phyloP scores from a whole-genome alignment of 2,888 invertebrate genomes.

The Cryptocheilus praepositus region DNA sequence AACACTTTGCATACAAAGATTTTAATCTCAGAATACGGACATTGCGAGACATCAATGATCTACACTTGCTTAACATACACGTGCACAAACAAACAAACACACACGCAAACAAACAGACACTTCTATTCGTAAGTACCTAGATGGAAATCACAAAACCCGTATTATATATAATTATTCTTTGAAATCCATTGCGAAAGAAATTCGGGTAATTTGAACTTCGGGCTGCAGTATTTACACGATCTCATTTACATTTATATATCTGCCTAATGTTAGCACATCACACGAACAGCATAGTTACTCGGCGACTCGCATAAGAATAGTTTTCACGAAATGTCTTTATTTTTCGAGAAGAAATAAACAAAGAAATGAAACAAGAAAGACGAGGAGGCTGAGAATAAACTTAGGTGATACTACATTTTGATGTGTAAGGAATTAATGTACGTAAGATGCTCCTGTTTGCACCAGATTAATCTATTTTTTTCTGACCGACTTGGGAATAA shows the following conservation, averaged over 20 bases:
- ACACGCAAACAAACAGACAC: no score
- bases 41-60: no score
- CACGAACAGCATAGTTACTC: neutral
- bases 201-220: slow-evolving; percentile 51
- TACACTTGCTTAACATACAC: no score
- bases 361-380: neutral
- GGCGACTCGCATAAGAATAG: neutral
- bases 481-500: slow-evolving; percentile 2
- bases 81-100: no score
- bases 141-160: neutral
- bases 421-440: neutral
- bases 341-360: slow-evolving; percentile 1
- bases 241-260: slow-evolving; percentile 52
- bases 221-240: slow-evolving; percentile 58
- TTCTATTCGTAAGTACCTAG: no score
- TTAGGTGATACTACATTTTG: no score
- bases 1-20: no score
- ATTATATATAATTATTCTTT: neutral
- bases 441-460: slow-evolving; percentile 5
- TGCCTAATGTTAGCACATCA: slow-evolving; percentile 45
- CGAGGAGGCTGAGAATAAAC: no score
- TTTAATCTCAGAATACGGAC: no score
- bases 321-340: slow-evolving; percentile 2
- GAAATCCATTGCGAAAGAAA: slow-evolving; percentile 14
- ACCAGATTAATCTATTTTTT: slow-evolving; percentile 1